Base-by-base conservation (phyloP, 2,113 vertebrate species). In the Cichladusa arquata region DNA sequence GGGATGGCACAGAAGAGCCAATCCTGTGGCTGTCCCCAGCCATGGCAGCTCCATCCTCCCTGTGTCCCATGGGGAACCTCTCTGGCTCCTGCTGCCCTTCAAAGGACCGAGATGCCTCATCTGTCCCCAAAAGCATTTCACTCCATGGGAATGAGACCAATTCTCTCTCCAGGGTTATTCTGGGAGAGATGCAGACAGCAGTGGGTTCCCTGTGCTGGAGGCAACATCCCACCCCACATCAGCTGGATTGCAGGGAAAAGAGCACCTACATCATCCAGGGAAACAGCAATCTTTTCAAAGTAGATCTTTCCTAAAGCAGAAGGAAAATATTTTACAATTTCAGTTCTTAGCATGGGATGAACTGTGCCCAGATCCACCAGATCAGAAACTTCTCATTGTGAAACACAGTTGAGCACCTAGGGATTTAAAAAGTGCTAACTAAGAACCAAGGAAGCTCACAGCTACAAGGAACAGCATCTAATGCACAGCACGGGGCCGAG, bases 391-490 rank as follows among this genome's bases (percentile, higher is more conserved):
- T 38, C 26, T 38, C 20, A 38, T 29, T 36, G 29, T 29, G 76
- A 70, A 50, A 61, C 0, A 0, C 28, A 18, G 17, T 0, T 24
- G 38, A 66, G 58, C 25, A 19, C n/a, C 42, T 26, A 0, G 0
- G 62, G 51, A 34, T 42, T 26, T 57, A 9, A 42, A 36, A 73
- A 73, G 71, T 14, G 45, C 50, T 34, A 28, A 2, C 16, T 4
- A 16, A 22, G 50, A 87, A 42, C 19, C 51, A 42, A 36, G n/a
- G 25, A 38, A 77, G 18, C 14, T 29, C 61, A 17, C 0, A 1
- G 44, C 45, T 53, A 28, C 11, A 60, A 51, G 38, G 56, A 90
- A 14, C 8, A 8, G 73, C 54, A 44, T 20, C 44, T 10, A 31
- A 85, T 7, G 36, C 36, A 33, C 16, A 33, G 66, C 71, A 40